Evolutionary conservation across 2,113 vertebrate genomes (phyloP).

Genomic region (Mesoclemmys tuberculata): DNA sequence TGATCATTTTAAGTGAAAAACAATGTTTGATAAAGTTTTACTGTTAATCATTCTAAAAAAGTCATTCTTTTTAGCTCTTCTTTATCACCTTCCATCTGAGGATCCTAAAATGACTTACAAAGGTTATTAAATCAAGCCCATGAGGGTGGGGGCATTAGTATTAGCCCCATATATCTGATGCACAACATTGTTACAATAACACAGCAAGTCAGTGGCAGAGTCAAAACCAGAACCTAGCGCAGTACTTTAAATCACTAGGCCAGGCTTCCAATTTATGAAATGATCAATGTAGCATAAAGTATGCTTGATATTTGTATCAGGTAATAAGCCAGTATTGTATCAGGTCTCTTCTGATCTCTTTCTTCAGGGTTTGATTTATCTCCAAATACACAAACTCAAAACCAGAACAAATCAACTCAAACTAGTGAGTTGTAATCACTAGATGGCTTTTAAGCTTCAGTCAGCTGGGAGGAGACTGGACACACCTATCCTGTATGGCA

Average conservation of each 20-base stretch:
- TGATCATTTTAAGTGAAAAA: not conserved
- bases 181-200: not conserved
- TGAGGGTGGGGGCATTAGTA: fast-evolving
- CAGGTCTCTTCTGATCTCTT: not conserved
- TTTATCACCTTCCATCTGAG: not conserved
- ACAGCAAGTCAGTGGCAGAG: not conserved
- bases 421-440: not conserved
- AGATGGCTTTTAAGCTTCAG: not conserved
- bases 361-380: not conserved
- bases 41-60: not conserved
- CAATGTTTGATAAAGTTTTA: not conserved
- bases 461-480: not conserved
- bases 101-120: not conserved
- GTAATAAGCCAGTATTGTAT: not conserved
- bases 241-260: not conserved
- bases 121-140: not conserved
- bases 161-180: not conserved
- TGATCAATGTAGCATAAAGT: not conserved
- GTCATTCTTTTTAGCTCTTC: not conserved
- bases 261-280: not conserved
- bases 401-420: not conserved
- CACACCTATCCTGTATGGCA: not conserved
- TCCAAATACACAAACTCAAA: not conserved
- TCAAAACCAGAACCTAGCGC: not conserved
- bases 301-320: fast-evolving